A percentile compares a stretch with the other conserved stretches of the same genome.
These are phyloP conservation scores for Scrobipalpa costella DNA, from an alignment of 2,888 invertebrate genomes.

Conservation along the genomic window DNA sequence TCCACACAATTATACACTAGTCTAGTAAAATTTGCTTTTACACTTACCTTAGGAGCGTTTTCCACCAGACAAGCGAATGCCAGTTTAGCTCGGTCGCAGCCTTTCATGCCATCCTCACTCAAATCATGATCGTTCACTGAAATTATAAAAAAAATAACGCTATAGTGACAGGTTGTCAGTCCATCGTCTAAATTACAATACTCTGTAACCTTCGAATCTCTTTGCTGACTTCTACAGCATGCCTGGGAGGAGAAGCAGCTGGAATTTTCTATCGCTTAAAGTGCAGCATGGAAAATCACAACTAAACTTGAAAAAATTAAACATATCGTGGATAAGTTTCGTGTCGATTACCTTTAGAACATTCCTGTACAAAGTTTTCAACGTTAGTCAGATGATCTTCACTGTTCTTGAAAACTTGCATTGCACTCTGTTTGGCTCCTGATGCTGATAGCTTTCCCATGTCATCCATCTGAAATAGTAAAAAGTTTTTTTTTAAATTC, in stretches of 20 bases:
- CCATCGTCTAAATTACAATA: too few species aligned
- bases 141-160: constrained; percentile 30
- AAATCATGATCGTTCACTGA: constrained; percentile 54
- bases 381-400: constrained; percentile 48
- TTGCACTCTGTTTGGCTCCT: constrained; percentile 43
- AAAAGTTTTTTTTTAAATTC: not conserved
- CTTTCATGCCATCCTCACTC: constrained; percentile 46
- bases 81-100: constrained; percentile 58
- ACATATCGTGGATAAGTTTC: too few species aligned
- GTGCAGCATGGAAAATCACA: too few species aligned
- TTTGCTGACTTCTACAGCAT: too few species aligned
- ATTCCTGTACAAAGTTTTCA: constrained; percentile 47
- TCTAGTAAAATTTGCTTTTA: not conserved
- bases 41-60: constrained; percentile 50
- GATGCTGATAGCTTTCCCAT: constrained; percentile 50
- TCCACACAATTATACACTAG: not conserved
- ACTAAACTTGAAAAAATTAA: too few species aligned
- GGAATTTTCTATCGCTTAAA: too few species aligned
- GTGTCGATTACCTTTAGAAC: constrained; percentile 46
- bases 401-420: constrained; percentile 48
- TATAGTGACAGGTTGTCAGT: too few species aligned
- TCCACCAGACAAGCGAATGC: constrained; percentile 52
- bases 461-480: constrained; percentile 50
- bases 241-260: too few species aligned
- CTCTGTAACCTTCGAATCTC: too few species aligned